Base-by-base conservation (phyloP, 37 sponge, comb jelly and placozoan genomes). In the Hexactinellida sp. region DNA sequence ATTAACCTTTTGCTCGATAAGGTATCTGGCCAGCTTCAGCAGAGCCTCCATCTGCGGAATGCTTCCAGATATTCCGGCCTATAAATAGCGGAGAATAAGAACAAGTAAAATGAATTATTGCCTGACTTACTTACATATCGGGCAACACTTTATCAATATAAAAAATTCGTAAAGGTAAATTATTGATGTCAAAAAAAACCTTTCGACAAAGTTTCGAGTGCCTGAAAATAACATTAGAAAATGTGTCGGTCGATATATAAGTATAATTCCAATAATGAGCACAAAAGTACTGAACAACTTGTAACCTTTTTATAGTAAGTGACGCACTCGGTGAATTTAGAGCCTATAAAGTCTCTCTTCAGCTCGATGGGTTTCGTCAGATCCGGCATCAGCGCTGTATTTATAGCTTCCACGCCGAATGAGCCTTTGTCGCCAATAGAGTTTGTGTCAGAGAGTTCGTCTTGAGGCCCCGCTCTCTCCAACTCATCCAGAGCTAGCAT, bases 31-130 rank as follows among this genome's bases (percentile, higher is more conserved):
- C 13, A 63, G 30, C 76, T 63, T 63, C 30, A 63, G 30, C 3
- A 63, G 76, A 63, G 76, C 76, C 30, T 63, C 76, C 76, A 63
- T 63, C 76, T 63, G 76, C 13, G 76, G 76, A 28, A 63, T 63
- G 34, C 76, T 63, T 7, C 76, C 76, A 63, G 76, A 63, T 7
- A 63, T 10, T 21, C 76, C 76, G 13, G 76, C 76, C 76, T 63
- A 63, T 5, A 16, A n/a, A 63, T 63, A 63, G 21, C 9, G 16
- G 16, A 47, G 52, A 19, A 47, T 47, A 47, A 47, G 16, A 19
- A 47, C 13, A 47, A 47, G 52, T 19, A 47, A n/a, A n/a, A n/a
- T n/a, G n/a, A n/a, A n/a, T n/a, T n/a, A n/a, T n/a, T n/a, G n/a
- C n/a, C n/a, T n/a, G n/a, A n/a, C n/a, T n/a, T n/a, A n/a, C n/a